A percentile compares a stretch with the other conserved stretches of the same genome.
Conservation (phyloP, 2,797 vertebrate species). For the Mergus octosetaceus region DNA sequence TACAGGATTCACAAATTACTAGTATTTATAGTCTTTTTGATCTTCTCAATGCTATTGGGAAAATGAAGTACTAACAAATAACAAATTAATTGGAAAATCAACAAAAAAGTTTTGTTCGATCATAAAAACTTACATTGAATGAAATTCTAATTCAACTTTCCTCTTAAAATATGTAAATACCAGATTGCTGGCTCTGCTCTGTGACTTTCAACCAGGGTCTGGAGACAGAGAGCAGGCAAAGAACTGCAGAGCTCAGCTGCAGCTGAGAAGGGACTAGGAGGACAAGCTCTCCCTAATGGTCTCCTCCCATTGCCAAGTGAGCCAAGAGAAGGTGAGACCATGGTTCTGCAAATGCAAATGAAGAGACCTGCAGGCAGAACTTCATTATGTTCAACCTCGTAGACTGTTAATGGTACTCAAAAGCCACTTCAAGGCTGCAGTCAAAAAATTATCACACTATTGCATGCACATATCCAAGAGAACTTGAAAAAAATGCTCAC, state of each 20-base stretch:
- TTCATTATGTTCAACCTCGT: background rate
- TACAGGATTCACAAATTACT: background rate
- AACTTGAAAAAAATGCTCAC: background rate
- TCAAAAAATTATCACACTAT: background rate
- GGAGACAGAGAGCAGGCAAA: rapidly evolving
- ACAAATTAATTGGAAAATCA: background rate
- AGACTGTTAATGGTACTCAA: rapidly evolving
- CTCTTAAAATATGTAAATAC: background rate
- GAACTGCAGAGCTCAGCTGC: background rate
- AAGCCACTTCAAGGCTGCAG: background rate
- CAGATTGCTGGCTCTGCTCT: background rate
- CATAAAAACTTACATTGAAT: background rate
- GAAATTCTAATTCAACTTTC: background rate
- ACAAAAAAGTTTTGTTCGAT: background rate
- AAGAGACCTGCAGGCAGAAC: background rate
- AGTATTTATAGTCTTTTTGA: background rate
- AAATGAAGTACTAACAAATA: background rate
- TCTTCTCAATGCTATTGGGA: background rate
- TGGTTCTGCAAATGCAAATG: background rate
- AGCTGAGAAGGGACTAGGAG: background rate
- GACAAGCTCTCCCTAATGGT: background rate
- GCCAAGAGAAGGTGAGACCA: background rate
- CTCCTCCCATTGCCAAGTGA: background rate
- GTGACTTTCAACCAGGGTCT: background rate
- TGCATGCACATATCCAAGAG: no score